Conservation (phyloP, 2,113 vertebrate genomes). For the Sardina pilchardus region DNA sequence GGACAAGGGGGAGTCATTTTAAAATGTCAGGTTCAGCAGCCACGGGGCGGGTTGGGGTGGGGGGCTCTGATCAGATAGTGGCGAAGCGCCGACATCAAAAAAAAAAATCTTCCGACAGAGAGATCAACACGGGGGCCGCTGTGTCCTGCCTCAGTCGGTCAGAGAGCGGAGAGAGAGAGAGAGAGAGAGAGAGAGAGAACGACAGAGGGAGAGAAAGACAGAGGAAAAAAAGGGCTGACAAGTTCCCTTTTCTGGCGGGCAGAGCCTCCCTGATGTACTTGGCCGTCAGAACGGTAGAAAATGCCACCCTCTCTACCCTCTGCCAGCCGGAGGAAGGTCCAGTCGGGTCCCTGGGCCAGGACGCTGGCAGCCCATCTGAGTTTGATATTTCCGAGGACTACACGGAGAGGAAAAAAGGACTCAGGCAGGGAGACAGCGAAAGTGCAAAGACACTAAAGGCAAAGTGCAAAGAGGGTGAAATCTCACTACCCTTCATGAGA, state of each 20-base stretch:
- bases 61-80: not conserved
- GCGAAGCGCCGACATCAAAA: conserved; percentile 48
- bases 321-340: not conserved
- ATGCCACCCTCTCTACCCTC: conserved; percentile 3
- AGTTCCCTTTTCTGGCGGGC: conserved; percentile 56
- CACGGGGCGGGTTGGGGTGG: no score
- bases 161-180: conserved; percentile 44
- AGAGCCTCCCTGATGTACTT: conserved; percentile 59
- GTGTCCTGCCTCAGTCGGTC: conserved; percentile 56
- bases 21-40: conserved; percentile 66
- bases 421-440: no score
- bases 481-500: not conserved
- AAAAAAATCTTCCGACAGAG: conserved; percentile 54
- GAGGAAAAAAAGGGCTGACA: conserved; percentile 52
- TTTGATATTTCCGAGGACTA: not conserved
- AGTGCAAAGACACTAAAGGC: not conserved
- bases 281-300: conserved; percentile 22
- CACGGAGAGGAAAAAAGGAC: not conserved
- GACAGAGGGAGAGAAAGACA: conserved; percentile 46
- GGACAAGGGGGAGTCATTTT: conserved; percentile 90
- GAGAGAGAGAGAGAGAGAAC: conserved; percentile 24
- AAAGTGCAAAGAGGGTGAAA: not conserved
- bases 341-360: not conserved
- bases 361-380: not conserved
- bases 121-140: conserved; percentile 51